These are phyloP conservation scores for Acrobasis repandana DNA, from an alignment of 2,888 invertebrate species.

Conservation along the genomic window DNA sequence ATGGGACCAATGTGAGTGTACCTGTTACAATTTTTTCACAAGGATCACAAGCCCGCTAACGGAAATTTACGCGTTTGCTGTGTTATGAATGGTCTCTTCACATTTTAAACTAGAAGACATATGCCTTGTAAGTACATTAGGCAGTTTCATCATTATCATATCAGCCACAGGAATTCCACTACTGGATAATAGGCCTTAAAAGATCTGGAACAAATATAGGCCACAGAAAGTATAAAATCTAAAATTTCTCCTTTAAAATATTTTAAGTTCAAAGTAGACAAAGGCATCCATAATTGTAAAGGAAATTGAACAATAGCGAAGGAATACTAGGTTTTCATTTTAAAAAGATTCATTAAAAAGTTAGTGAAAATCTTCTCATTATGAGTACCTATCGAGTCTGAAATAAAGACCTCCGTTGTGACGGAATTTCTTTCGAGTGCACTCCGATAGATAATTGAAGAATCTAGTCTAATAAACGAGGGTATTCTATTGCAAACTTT, in stretches of 20 bases:
- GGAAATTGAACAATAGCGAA: slow-evolving; percentile 43
- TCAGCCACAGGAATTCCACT: too few species aligned
- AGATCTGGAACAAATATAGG: too few species aligned
- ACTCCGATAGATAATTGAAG: slow-evolving; percentile 7
- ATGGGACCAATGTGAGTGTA: too few species aligned
- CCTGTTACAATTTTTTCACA: too few species aligned
- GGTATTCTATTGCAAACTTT: neutral
- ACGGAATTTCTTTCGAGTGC: slow-evolving; percentile 9
- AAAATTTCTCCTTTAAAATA: slow-evolving; percentile 23
- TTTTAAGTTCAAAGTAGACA: slow-evolving; percentile 34
- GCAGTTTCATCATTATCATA: too few species aligned
- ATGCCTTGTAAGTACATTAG: too few species aligned
- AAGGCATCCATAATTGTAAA: slow-evolving; percentile 41
- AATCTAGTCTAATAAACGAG: neutral
- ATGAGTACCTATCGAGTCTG: slow-evolving; percentile 45
- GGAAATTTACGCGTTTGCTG: too few species aligned
- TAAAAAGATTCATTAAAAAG: slow-evolving; percentile 55
- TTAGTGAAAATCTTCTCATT: slow-evolving; percentile 48
- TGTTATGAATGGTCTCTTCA: too few species aligned
- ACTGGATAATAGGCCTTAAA: too few species aligned
- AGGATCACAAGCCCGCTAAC: too few species aligned
- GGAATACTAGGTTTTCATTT: slow-evolving; percentile 45
- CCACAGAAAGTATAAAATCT: too few species aligned
- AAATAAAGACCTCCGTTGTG: slow-evolving; percentile 20
- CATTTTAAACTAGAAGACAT: too few species aligned